Evolutionary conservation across 2,113 vertebrate genomes (phyloP).

Genomic region (Danionella cerebrum): DNA sequence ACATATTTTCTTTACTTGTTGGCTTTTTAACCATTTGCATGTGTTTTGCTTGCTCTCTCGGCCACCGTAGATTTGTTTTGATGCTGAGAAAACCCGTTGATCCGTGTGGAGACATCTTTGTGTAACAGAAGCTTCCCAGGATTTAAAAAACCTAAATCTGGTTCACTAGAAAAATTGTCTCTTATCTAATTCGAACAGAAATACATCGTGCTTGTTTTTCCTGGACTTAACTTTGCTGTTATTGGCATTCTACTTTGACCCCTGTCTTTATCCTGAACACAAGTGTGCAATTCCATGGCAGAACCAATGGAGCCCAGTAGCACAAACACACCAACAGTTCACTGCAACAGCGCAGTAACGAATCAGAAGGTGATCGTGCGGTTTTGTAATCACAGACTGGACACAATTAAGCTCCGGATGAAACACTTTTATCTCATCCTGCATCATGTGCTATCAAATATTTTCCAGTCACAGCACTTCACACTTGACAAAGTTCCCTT

Average conservation of each 20-base stretch:
- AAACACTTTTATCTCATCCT: neutral
- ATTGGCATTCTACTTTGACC: neutral
- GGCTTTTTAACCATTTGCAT: too few relatives aligned
- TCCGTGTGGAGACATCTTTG: neutral
- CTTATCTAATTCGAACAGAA: neutral
- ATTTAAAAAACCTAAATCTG: neutral
- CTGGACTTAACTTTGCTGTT: neutral
- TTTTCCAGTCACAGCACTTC: neutral
- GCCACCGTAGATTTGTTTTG: too few relatives aligned
- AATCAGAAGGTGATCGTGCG: conserved; percentile 3
- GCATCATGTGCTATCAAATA: neutral
- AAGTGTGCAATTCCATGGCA: neutral
- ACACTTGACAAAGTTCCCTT: neutral
- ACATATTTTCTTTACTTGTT: too few relatives aligned
- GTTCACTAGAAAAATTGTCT: neutral
- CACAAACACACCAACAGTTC: neutral
- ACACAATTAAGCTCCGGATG: neutral
- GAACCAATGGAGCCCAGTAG: neutral
- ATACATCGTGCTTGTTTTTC: neutral
- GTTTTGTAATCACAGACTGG: conserved; percentile 2
- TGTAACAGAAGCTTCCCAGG: neutral
- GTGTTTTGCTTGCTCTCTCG: too few relatives aligned
- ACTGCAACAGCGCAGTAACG: neutral
- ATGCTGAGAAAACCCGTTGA: neutral
- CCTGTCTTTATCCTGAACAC: neutral